Base-by-base conservation (phyloP, 2,888 invertebrate genomes). In the Pseudanteris insignis region DNA sequence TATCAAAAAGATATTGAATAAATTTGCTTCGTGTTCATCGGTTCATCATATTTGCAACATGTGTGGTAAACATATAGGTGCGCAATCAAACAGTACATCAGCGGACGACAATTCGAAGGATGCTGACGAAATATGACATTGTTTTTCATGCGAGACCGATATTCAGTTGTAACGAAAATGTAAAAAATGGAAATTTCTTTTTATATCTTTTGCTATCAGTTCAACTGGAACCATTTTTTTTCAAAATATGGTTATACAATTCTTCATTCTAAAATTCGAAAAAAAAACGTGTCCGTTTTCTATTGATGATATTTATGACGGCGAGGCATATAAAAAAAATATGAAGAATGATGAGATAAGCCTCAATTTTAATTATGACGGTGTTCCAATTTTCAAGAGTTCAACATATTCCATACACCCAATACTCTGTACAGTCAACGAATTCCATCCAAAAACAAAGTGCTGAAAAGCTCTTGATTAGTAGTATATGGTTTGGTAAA, bases 241-340 rank as follows among this genome's bases (percentile, higher is more conserved):
- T 46, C 34, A 36, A 37, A n/a, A 50, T 38, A 1, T 2, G 30
- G 9, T 21, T 3, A 18, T 18, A 6, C 3, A 4, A 18, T 18
- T 18, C 6, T 18, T 3, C 6, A 6, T 6, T 4, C 6, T 18
- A 18, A 18, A 18, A 18, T 4, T 18, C 18, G 18, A 4, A 3
- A 18, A 18, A 18, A 64, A 55, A 53, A 24, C 12, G 2, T 12
- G 8, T 7, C 11, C 40, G 33, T 47, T 30, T 41, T 47, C 58
- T 4, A 26, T 66, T 1, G 65, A 64, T 9, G 62, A 64, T 43
- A 66, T 64, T 29, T 64, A 32, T 13, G 61, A 66, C 37, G 61
- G 61, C 5, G 15, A 10, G 3, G 9, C 37, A 12, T 64, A 63
- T 25, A 43, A 43, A 33, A 43, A 60, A 32, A 51, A 51, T 25